Base-by-base conservation (phyloP, 2,797 vertebrate species). In the Acipenser oxyrinchus region DNA sequence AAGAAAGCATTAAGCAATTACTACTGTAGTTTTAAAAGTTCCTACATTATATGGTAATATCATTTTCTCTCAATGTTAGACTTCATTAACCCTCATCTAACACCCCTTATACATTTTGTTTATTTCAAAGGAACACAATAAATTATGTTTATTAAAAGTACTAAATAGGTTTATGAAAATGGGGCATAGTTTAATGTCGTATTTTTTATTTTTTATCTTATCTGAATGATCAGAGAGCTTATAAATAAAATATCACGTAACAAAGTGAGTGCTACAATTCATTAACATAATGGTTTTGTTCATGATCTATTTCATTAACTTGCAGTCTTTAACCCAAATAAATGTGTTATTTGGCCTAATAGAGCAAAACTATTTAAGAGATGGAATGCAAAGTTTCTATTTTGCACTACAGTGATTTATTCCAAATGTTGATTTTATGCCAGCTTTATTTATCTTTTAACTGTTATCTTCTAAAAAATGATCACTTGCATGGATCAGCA, bases 281-380 rank as follows among this genome's bases (percentile, higher is more conserved):
- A 96, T 97, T 97, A 90, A 93, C 69, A 86, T 95, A 95, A 96
- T 95, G 91, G 93, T 91, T 89, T 79, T 81, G 85, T 91, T 93
- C 89, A 88, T 95, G 91, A 98, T 96, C 93, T 93, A 93, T 95
- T 96, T 94, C 92, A 95, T 97, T 95, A 96, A 90, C 93, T 92
- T 88, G 87, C 88, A 82, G 90, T 92, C 92, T 92, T 94, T 91
- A 93, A 89, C 88, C 90, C 90, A 93, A 94, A 95, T 93, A 95
- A 90, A 95, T 88, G 84, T 82, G 77, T 86, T 88, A 87, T 87
- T 92, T 89, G 86, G 85, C 88, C 89, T 84, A 81, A 82, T 75
- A 87, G 83, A 88, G 86, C 84, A 80, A 81, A 88, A 84, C 89
- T 88, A 93, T 95, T 95, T 94, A 86, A 86, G 90, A 89, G 88